Conservation (phyloP, 2,797 vertebrate species). For the Anisognathus igniventris region DNA sequence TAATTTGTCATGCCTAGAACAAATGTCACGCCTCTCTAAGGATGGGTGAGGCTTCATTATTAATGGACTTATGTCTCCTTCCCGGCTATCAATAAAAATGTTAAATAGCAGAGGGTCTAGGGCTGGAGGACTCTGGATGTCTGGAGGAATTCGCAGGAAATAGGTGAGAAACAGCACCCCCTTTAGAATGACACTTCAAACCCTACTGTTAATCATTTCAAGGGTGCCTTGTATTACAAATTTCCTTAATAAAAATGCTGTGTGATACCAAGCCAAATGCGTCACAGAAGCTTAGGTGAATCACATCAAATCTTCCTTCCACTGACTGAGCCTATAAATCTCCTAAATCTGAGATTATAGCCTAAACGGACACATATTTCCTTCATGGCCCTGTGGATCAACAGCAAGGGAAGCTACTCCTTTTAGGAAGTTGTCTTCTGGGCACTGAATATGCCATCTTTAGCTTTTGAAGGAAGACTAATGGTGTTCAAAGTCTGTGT, state of each 20-base stretch:
- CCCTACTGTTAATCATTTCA: background rate
- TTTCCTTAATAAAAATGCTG: conserved; percentile 10
- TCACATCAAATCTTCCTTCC: conserved; percentile 30
- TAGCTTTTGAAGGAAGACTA: background rate
- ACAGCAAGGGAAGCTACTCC: background rate
- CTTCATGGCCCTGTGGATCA: background rate
- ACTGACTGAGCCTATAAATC: conserved; percentile 6
- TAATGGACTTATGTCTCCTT: background rate
- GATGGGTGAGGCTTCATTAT: background rate
- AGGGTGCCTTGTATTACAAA: background rate
- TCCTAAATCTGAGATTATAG: conserved; percentile 29
- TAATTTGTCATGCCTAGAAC: background rate
- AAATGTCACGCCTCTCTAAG: background rate
- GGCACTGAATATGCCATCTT: background rate
- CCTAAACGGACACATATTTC: background rate
- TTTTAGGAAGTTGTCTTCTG: background rate
- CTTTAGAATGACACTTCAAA: background rate
- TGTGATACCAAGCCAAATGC: conserved; percentile 28
- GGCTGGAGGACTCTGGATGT: background rate
- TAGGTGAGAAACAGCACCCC: background rate
- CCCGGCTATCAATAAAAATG: background rate
- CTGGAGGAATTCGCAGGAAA: background rate
- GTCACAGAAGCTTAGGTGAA: conserved; percentile 7
- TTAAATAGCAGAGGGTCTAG: background rate
- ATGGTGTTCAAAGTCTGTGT: background rate